These are phyloP conservation scores for Epinephelus lanceolatus DNA, from an alignment of 2,113 vertebrate species.

Conservation along the genomic window DNA sequence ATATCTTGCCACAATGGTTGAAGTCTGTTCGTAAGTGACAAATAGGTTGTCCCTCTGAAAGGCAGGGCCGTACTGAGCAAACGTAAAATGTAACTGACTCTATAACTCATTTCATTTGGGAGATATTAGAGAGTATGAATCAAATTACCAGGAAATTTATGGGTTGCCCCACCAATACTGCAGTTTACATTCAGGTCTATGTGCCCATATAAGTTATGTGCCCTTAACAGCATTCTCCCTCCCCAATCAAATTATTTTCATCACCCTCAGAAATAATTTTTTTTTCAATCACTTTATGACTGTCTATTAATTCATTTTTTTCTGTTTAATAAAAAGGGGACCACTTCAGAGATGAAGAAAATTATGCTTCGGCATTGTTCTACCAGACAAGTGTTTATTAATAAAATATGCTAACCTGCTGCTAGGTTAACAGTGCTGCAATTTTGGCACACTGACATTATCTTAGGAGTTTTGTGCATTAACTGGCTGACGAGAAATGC, in stretches of 20 bases:
- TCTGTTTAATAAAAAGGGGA: not conserved
- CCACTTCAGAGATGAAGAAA: slow-evolving; percentile 3
- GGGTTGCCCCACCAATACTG: slow-evolving; percentile 3
- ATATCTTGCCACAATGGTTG: slow-evolving; percentile 15
- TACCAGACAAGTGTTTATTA: not conserved
- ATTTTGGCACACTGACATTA: not conserved
- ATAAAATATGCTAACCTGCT: too few relatives aligned
- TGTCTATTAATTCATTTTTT: not conserved
- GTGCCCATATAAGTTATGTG: not conserved
- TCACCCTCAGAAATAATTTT: slow-evolving; percentile 12
- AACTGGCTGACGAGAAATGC: not conserved
- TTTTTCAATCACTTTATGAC: not conserved
- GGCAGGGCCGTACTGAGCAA: slow-evolving; percentile 12
- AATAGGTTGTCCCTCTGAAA: slow-evolving; percentile 36
- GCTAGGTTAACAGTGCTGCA: not conserved
- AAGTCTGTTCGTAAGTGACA: slow-evolving; percentile 11
- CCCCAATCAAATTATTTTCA: slow-evolving; percentile 38
- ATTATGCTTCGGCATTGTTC: not conserved
- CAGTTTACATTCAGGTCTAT: slow-evolving; percentile 13
- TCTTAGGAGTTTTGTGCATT: not conserved
- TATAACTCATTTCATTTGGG: slow-evolving; percentile 30
- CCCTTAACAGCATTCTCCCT: slow-evolving; percentile 13
- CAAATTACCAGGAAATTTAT: slow-evolving; percentile 39
- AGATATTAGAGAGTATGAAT: slow-evolving; percentile 30
- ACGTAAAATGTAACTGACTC: slow-evolving; percentile 21